Evolutionary conservation across 1,140 invertebrate genomes (phyloP).

Genomic region (Zophobas morio): DNA sequence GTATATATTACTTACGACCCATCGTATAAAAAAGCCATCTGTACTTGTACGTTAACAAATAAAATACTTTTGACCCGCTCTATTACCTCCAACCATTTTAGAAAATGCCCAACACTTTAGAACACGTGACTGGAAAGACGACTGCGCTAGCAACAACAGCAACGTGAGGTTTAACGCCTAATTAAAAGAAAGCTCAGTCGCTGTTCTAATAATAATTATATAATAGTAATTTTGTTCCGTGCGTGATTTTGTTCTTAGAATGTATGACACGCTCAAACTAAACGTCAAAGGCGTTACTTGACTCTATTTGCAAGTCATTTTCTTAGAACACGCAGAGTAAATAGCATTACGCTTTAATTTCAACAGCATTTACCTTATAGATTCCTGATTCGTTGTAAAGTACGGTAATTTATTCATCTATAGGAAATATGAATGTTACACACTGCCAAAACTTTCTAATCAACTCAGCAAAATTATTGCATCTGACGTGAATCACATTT

Average conservation of each 20-base stretch:
- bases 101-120: conserved; percentile 29
- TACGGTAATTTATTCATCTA: background rate
- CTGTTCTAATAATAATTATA: too few relatives aligned
- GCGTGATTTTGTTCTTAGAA: conserved; percentile 4
- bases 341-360: too few relatives aligned
- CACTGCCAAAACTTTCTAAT: background rate
- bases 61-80: conserved; percentile 44
- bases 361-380: background rate
- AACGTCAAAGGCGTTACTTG: background rate
- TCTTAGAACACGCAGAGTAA: too few relatives aligned
- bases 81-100: conserved; percentile 27
- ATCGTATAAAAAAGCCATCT: conserved; percentile 54
- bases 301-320: too few relatives aligned
- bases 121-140: conserved; percentile 30
- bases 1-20: conserved; percentile 57
- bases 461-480: background rate
- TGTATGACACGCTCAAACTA: too few relatives aligned
- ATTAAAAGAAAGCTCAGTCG: background rate
- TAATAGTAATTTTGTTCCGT: too few relatives aligned
- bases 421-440: background rate
- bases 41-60: conserved; percentile 53
- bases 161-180: background rate
- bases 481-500: background rate
- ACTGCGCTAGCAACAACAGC: background rate
- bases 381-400: background rate